Conservation (phyloP, 2,797 vertebrate genomes). For the Sebastes nivosus region DNA sequence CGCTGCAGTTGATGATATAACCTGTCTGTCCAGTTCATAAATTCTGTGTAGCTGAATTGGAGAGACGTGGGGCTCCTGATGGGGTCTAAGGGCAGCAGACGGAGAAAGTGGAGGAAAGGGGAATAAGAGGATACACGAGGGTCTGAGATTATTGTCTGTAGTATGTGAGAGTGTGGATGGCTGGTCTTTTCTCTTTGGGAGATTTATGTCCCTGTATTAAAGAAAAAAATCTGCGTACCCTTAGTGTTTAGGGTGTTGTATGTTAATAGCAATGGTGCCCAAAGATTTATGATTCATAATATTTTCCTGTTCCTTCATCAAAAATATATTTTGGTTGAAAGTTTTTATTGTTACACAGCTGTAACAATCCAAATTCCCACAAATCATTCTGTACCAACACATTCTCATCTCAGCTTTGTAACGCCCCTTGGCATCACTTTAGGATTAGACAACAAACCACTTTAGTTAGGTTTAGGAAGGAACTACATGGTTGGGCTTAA, state of each 20-base stretch:
- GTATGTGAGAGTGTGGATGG: neutral
- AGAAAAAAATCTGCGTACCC: neutral
- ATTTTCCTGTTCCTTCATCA: neutral
- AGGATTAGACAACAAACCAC: too few species aligned
- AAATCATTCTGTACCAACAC: neutral
- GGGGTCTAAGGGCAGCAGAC: neutral
- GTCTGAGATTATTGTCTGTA: neutral
- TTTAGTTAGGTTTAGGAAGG: too few species aligned
- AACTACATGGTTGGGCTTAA: too few species aligned
- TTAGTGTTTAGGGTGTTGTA: neutral
- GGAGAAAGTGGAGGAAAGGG: neutral
- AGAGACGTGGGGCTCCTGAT: neutral
- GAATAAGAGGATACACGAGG: neutral
- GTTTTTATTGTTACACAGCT: too few species aligned
- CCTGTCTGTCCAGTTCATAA: neutral
- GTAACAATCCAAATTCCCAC: neutral
- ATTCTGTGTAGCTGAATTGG: neutral
- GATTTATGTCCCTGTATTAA: neutral
- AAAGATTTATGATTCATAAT: neutral
- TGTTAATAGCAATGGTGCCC: neutral
- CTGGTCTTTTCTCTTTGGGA: neutral
- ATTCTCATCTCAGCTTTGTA: too few species aligned
- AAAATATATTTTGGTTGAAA: neutral
- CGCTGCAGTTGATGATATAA: neutral
- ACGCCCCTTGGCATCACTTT: too few species aligned